phyloP scores from a whole-genome alignment of 2,113 vertebrate genomes.

The Neolamprologus devosi region DNA sequence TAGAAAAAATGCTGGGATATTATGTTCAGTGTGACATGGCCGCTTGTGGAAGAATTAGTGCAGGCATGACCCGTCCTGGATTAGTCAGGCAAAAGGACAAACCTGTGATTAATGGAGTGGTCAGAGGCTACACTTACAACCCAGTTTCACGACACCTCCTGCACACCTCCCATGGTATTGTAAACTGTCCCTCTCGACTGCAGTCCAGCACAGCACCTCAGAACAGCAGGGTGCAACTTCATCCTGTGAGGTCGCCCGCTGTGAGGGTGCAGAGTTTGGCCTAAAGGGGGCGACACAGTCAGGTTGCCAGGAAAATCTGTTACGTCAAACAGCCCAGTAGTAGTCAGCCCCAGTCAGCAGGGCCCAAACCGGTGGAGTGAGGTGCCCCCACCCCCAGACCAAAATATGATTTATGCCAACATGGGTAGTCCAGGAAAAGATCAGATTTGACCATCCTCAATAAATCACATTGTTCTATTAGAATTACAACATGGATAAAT shows the following conservation, averaged over 20 bases:
- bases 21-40: slow-evolving; percentile 74
- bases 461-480: not conserved
- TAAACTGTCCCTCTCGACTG: not conserved
- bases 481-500: not conserved
- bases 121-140: slow-evolving; percentile 44
- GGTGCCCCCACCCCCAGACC: not conserved
- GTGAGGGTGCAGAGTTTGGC: not conserved
- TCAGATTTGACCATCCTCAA: not conserved
- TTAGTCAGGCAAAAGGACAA: slow-evolving; percentile 70
- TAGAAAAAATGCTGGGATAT: slow-evolving; percentile 73
- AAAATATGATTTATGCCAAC: not conserved
- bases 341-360: not conserved
- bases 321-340: not conserved
- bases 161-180: not conserved
- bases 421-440: not conserved
- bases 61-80: slow-evolving; percentile 72
- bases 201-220: not conserved
- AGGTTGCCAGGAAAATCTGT: not conserved
- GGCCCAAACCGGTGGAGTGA: not conserved
- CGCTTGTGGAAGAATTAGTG: slow-evolving; percentile 73
- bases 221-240: not conserved
- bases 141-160: not conserved
- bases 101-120: slow-evolving; percentile 68
- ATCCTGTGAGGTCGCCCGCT: not conserved
- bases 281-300: not conserved